Percentiles rank a stretch among this genome's conserved stretches.
phyloP scores from a whole-genome alignment of 2,113 vertebrate genomes.

The Xenopus borealis region DNA sequence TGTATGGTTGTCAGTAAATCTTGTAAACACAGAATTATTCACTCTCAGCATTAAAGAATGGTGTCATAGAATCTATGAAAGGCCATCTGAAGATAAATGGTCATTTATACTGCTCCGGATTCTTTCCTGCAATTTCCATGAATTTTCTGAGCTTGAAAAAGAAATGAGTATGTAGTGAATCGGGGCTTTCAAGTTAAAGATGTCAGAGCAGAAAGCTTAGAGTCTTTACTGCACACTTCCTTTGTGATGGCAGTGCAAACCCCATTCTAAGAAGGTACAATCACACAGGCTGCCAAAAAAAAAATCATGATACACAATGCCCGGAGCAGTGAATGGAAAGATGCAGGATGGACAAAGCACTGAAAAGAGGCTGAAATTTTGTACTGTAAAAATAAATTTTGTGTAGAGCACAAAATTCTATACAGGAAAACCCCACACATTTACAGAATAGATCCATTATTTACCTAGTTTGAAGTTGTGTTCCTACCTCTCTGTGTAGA shows the following conservation, averaged over 20 bases:
- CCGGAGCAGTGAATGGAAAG: neutral
- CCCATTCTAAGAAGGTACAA: neutral
- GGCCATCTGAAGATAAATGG: slow-evolving; percentile 39
- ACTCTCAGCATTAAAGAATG: slow-evolving; percentile 25
- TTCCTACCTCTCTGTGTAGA: no score
- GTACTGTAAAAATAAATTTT: neutral
- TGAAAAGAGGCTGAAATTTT: neutral
- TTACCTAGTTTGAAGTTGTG: no score
- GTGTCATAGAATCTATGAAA: slow-evolving; percentile 25
- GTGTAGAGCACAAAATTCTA: no score
- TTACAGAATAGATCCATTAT: no score
- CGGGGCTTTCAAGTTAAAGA: slow-evolving; percentile 8
- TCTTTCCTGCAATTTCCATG: slow-evolving; percentile 15
- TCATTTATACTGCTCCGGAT: slow-evolving; percentile 18
- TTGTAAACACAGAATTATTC: slow-evolving; percentile 38
- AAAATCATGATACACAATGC: neutral
- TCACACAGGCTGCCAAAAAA: neutral
- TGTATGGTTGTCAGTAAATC: slow-evolving; percentile 16
- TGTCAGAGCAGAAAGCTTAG: slow-evolving; percentile 13
- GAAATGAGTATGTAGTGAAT: slow-evolving; percentile 3
- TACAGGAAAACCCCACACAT: no score
- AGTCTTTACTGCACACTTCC: neutral
- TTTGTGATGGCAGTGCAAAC: neutral
- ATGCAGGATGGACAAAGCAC: neutral
- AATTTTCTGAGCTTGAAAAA: slow-evolving; percentile 17